Evolutionary conservation across 53 echinoderm and acorn worm species (phyloP).

Genomic region (Mesocentrotus franciscanus): DNA sequence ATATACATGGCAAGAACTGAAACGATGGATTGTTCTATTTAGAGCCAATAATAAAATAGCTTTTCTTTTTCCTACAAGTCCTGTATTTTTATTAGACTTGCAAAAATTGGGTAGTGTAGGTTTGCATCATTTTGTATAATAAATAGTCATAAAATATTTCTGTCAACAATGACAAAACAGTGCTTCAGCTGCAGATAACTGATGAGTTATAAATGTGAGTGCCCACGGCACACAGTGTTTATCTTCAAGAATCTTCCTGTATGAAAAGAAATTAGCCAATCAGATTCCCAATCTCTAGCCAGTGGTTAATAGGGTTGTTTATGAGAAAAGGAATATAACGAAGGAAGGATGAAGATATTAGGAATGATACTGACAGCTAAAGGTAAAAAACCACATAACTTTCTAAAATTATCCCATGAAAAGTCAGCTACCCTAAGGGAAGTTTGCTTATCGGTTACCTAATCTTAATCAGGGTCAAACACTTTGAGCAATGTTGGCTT

Average conservation of each 20-base stretch:
- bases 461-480: background rate
- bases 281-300: background rate
- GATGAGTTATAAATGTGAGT: background rate
- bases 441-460: background rate
- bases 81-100: too few species aligned
- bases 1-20: too few species aligned
- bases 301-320: background rate
- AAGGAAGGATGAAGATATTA: conserved; percentile 1
- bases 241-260: background rate
- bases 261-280: background rate
- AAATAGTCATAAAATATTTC: too few species aligned
- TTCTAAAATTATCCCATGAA: background rate
- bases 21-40: too few species aligned
- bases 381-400: background rate
- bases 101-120: too few species aligned
- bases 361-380: background rate
- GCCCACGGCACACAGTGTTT: background rate
- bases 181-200: background rate
- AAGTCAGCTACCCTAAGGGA: background rate
- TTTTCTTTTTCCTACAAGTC: too few species aligned
- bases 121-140: too few species aligned
- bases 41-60: too few species aligned
- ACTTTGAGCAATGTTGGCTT: background rate
- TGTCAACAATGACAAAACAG: background rate
- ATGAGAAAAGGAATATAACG: background rate